Evolutionary conservation across 1,140 invertebrate genomes (phyloP).

Genomic region (Pseudomyrmex dendroicus): DNA sequence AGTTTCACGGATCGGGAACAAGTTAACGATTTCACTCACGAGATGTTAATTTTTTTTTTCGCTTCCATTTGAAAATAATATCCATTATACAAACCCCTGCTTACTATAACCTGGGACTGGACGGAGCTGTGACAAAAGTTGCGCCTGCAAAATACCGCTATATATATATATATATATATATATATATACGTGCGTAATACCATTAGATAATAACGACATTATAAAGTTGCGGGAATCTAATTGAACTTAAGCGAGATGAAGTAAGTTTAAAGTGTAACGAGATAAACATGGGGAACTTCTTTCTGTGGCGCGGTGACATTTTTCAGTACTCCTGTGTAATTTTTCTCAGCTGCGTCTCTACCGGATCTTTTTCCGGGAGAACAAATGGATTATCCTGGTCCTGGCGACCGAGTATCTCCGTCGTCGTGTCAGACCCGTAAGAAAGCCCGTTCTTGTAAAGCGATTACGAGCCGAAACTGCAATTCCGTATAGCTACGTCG

Average conservation of each 20-base stretch:
- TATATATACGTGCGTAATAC: not conserved
- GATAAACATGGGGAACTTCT: slow-evolving; percentile 60
- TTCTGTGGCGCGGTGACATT: slow-evolving; percentile 43
- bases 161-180: not conserved
- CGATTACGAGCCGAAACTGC: slow-evolving; percentile 32
- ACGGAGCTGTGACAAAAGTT: slow-evolving; percentile 42
- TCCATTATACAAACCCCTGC: slow-evolving; percentile 4
- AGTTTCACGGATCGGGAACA: slow-evolving; percentile 7
- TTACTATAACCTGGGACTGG: not conserved
- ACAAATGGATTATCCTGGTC: slow-evolving; percentile 57
- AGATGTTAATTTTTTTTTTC: slow-evolving; percentile 44
- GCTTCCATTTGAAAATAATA: slow-evolving; percentile 37
- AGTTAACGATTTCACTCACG: slow-evolving; percentile 44
- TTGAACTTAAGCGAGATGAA: slow-evolving; percentile 59
- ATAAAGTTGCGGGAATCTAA: slow-evolving; percentile 52
- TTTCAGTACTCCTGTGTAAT: slow-evolving; percentile 55
- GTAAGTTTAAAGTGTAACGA: slow-evolving; percentile 57
- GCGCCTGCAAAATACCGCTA: slow-evolving; percentile 33
- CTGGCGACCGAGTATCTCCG: slow-evolving; percentile 45
- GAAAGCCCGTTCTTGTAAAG: slow-evolving; percentile 52
- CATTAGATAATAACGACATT: slow-evolving; percentile 53
- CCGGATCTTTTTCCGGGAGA: slow-evolving; percentile 22
- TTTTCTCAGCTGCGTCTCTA: slow-evolving; percentile 48
- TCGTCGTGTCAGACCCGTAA: slow-evolving; percentile 38
- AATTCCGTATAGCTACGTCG: slow-evolving; percentile 18